These are phyloP conservation scores for Microctenopoma lineatum DNA, from an alignment of 2,797 vertebrate species.

Conservation along the genomic window DNA sequence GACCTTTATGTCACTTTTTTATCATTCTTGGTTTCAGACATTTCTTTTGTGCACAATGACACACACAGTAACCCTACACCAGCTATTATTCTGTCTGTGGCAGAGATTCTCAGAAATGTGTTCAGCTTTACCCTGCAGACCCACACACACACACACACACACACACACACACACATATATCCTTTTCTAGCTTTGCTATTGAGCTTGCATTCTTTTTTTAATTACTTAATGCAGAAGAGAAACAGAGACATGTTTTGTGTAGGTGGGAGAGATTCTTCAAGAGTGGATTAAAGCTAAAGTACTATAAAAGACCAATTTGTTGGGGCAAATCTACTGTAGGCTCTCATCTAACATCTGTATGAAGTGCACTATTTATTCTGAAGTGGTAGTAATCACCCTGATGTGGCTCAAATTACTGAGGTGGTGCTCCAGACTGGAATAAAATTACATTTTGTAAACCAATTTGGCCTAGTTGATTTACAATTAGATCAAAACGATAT, in stretches of 20 bases:
- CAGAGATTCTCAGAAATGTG: conserved; percentile 27
- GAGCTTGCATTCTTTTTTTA: conserved; percentile 24
- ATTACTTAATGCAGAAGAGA: conserved; percentile 39
- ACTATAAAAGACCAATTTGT: conserved; percentile 53
- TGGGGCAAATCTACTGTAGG: conserved; percentile 48
- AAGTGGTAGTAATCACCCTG: conserved; percentile 68
- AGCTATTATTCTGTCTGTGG: conserved; percentile 21
- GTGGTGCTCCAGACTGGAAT: conserved; percentile 61
- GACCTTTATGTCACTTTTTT: not conserved
- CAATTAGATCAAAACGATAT: conserved; percentile 60
- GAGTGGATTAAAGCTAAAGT: conserved; percentile 31
- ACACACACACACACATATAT: not conserved
- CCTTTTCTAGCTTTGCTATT: conserved; percentile 37
- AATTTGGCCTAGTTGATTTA: conserved; percentile 54
- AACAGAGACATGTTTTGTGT: conserved; percentile 33
- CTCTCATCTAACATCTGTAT: conserved; percentile 57
- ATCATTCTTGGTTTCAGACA: conserved; percentile 19
- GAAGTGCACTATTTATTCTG: conserved; percentile 65
- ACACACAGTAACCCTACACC: conserved; percentile 22
- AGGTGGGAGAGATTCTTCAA: conserved; percentile 29
- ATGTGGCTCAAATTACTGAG: conserved; percentile 70
- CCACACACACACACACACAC: not conserved
- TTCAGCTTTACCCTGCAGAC: conserved; percentile 16
- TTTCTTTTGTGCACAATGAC: conserved; percentile 37
- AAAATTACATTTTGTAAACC: conserved; percentile 69